Evolutionary conservation across 2,888 invertebrate species (phyloP).

Genomic region (Stictocephala bisonia): DNA sequence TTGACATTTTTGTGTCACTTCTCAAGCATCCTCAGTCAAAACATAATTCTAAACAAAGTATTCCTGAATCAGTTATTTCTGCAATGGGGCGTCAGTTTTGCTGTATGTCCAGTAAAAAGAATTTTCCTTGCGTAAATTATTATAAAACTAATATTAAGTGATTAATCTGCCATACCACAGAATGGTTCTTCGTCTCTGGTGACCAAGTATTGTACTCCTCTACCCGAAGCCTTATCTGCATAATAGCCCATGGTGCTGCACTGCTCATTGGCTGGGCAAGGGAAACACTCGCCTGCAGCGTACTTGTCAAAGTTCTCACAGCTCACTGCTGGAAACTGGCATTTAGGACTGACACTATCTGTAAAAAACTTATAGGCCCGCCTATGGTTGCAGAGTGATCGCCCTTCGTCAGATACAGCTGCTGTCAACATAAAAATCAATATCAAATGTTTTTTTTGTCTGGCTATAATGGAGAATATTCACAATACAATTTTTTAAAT

Average conservation of each 20-base stretch:
- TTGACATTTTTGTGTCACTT: too few species aligned
- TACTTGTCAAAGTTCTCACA: constrained; percentile 89
- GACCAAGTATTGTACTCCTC: constrained; percentile 88
- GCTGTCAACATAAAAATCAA: too few species aligned
- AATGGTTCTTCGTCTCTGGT: constrained; percentile 94
- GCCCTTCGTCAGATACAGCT: constrained; percentile 83
- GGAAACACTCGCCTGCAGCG: constrained; percentile 80
- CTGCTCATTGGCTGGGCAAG: constrained; percentile 69
- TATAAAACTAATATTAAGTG: too few species aligned
- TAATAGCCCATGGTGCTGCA: constrained; percentile 97
- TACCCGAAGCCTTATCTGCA: constrained; percentile 83
- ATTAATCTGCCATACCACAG: constrained; percentile 86
- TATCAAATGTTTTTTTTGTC: too few species aligned
- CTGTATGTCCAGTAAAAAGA: too few species aligned
- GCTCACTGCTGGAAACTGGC: constrained; percentile 91
- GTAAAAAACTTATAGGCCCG: constrained; percentile 95
- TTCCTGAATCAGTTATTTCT: too few species aligned
- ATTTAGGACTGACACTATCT: constrained; percentile 90
- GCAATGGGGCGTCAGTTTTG: too few species aligned
- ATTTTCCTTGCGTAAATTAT: too few species aligned
- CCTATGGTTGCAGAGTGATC: constrained; percentile 92
- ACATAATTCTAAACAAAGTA: too few species aligned
- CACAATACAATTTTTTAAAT: too few species aligned
- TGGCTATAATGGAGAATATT: too few species aligned
- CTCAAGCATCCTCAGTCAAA: too few species aligned